phyloP scores from a whole-genome alignment of 2,797 vertebrate species.

The Simalia tracyae region DNA sequence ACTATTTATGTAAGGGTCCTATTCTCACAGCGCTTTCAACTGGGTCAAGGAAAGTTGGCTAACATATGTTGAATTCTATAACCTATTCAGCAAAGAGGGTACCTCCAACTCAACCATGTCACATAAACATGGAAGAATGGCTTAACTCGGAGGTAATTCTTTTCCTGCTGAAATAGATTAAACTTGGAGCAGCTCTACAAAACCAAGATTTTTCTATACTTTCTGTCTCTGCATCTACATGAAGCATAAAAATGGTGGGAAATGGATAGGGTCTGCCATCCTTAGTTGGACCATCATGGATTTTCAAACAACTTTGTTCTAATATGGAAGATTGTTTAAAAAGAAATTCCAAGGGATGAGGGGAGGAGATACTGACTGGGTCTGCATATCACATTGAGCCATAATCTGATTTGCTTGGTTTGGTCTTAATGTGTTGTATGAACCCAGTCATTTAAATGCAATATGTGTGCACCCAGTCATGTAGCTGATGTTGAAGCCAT shows the following conservation, averaged over 20 bases:
- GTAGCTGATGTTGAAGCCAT: neutral
- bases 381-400: neutral
- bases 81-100: neutral
- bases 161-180: neutral
- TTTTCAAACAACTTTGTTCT: neutral
- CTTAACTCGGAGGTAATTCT: neutral
- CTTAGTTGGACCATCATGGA: neutral
- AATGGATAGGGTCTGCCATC: neutral
- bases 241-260: neutral
- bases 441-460: too few species aligned
- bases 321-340: neutral
- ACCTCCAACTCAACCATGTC: neutral
- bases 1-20: neutral
- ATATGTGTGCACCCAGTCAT: too few species aligned
- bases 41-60: neutral
- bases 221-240: neutral
- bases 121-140: neutral
- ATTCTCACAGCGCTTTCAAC: neutral
- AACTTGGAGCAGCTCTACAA: neutral
- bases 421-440: neutral
- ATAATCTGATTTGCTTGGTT: neutral
- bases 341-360: neutral
- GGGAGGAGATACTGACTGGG: neutral
- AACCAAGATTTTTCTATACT: neutral
- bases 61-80: neutral